Evolutionary conservation across 53 echinoderm and acorn worm species (phyloP).

Genomic region (Hippasteria phrygiana): DNA sequence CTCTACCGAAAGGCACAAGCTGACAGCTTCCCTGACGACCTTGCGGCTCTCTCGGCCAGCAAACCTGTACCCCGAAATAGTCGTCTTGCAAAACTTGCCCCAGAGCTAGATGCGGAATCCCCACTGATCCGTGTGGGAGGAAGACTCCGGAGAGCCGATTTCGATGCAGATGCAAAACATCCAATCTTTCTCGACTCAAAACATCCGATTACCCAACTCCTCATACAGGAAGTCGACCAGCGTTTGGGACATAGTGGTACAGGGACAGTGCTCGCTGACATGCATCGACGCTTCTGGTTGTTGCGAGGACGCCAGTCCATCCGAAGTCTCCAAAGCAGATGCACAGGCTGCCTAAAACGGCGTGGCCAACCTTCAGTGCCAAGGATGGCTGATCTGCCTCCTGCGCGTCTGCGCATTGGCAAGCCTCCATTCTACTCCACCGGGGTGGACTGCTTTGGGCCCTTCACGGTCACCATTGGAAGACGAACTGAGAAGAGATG

Average conservation of each 20-base stretch:
- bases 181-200: slow-evolving; percentile 22
- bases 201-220: slow-evolving; percentile 9
- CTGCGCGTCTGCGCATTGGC: background rate
- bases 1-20: background rate
- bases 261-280: slow-evolving; percentile 4
- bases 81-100: background rate
- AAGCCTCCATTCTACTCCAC: slow-evolving; percentile 22
- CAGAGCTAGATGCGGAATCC: background rate
- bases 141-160: slow-evolving; percentile 11
- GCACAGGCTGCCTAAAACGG: background rate
- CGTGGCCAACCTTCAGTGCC: background rate
- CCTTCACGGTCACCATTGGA: slow-evolving; percentile 7
- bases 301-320: slow-evolving; percentile 19
- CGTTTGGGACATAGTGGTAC: slow-evolving; percentile 15
- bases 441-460: slow-evolving; percentile 10
- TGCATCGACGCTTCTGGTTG: slow-evolving; percentile 18
- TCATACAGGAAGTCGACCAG: background rate
- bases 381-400: slow-evolving; percentile 15
- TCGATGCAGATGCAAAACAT: background rate
- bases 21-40: slow-evolving; percentile 13
- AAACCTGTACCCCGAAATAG: background rate
- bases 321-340: background rate
- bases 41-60: background rate
- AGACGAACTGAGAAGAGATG: slow-evolving; percentile 47
- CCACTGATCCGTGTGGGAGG: slow-evolving; percentile 5